Evolutionary conservation across 2,797 vertebrate genomes (phyloP).

Genomic region (Eidolon dupreanum): DNA sequence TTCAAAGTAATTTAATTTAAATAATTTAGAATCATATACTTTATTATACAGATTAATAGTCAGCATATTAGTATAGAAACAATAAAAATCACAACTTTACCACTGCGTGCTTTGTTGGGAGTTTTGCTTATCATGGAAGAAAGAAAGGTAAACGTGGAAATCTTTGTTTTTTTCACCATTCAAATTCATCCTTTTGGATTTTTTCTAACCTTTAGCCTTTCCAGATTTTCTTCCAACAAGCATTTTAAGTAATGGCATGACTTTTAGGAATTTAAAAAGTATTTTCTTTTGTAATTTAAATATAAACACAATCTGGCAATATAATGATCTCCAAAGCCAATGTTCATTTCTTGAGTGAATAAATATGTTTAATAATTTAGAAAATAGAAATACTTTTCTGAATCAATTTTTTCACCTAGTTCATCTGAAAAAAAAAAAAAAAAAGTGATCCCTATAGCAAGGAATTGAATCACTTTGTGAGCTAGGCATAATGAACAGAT

Average conservation of each 20-base stretch:
- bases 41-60: not conserved
- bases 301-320: not conserved
- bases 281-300: not conserved
- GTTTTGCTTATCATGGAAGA: not conserved
- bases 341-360: not conserved
- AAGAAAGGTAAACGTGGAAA: not conserved
- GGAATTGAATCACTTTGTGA: not conserved
- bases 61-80: not conserved
- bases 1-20: not conserved
- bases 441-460: not conserved
- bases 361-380: not conserved
- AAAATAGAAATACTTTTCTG: not conserved
- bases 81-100: not conserved
- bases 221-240: not conserved
- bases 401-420: not conserved
- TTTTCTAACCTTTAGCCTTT: not conserved
- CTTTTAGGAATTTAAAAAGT: not conserved
- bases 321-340: not conserved
- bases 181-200: not conserved
- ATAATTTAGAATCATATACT: not conserved
- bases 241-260: not conserved
- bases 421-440: not conserved
- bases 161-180: not conserved
- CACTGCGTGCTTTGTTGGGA: not conserved
- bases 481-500: not conserved